phyloP scores from a whole-genome alignment of 1,140 invertebrate genomes.

The Eurytemora carolleeae region DNA sequence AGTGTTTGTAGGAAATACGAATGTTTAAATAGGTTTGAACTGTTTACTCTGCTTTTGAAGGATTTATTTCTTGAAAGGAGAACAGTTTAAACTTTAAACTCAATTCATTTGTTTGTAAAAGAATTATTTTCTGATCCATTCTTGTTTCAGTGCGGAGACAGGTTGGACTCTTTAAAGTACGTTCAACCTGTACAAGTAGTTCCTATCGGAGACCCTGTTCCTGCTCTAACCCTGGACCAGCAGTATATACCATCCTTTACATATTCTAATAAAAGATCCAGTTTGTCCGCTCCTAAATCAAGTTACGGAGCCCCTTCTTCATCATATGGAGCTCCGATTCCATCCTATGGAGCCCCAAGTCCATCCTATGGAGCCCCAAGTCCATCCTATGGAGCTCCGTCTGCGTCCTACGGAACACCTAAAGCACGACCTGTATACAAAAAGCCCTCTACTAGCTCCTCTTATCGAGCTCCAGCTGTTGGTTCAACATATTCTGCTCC shows the following conservation, averaged over 20 bases:
- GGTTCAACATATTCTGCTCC: not conserved
- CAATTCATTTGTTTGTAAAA: too few species aligned
- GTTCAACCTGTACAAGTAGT: not conserved
- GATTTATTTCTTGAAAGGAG: too few species aligned
- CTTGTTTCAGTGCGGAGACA: too few species aligned
- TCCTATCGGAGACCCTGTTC: not conserved
- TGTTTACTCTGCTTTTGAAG: too few species aligned
- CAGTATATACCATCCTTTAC: too few species aligned
- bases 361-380: constrained; percentile 3
- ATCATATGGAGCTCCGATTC: constrained; percentile 1
- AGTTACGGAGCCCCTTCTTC: not conserved
- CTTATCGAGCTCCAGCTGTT: not conserved
- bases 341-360: not conserved
- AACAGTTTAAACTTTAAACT: too few species aligned
- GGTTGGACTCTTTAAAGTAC: not conserved
- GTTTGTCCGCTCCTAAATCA: constrained; percentile 1
- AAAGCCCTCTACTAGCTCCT: not conserved
- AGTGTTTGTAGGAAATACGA: too few species aligned
- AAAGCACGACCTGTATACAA: not conserved
- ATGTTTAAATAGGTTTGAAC: too few species aligned
- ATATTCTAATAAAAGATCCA: too few species aligned
- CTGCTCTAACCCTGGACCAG: not conserved
- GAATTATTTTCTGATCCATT: too few species aligned
- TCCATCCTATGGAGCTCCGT: constrained; percentile 1
- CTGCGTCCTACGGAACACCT: constrained; percentile 2